Percentiles rank a stretch among this genome's conserved stretches.
phyloP scores from a whole-genome alignment of 1,140 invertebrate genomes.

The Thalassaphorura encarpata region DNA sequence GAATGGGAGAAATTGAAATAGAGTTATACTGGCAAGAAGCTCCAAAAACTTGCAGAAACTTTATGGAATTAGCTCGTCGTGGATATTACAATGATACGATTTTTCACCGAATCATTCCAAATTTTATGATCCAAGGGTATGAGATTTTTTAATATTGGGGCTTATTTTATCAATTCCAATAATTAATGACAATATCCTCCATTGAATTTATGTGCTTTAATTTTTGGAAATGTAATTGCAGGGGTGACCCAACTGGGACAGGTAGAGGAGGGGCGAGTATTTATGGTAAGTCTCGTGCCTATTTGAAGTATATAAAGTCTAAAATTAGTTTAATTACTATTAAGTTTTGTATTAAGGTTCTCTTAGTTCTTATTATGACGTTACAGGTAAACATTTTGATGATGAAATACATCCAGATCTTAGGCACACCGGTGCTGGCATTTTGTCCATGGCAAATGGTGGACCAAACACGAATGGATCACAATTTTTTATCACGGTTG shows the following conservation, averaged over 20 bases:
- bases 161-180: background rate
- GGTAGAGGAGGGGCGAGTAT: constrained; percentile 92
- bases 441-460: constrained; percentile 34
- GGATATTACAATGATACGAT: constrained; percentile 95
- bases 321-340: too few species aligned
- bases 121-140: constrained; percentile 95
- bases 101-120: constrained; percentile 90
- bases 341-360: too few species aligned
- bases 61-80: constrained; percentile 80
- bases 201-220: too few species aligned
- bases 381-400: constrained; percentile 82
- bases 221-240: too few species aligned
- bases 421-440: constrained; percentile 70
- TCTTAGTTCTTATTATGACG: too few species aligned
- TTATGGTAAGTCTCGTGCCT: too few species aligned
- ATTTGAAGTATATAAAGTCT: too few species aligned
- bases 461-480: constrained; percentile 92
- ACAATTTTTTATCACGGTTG: constrained; percentile 96
- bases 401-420: constrained; percentile 93
- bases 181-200: too few species aligned
- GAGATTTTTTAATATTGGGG: background rate
- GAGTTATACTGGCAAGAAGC: constrained; percentile 98
- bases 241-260: constrained; percentile 51
- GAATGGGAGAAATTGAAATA: constrained; percentile 83
- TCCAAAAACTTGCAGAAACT: constrained; percentile 89